These are phyloP conservation scores for Araneus ventricosus DNA, from an alignment of 1,140 invertebrate species.

Conservation along the genomic window DNA sequence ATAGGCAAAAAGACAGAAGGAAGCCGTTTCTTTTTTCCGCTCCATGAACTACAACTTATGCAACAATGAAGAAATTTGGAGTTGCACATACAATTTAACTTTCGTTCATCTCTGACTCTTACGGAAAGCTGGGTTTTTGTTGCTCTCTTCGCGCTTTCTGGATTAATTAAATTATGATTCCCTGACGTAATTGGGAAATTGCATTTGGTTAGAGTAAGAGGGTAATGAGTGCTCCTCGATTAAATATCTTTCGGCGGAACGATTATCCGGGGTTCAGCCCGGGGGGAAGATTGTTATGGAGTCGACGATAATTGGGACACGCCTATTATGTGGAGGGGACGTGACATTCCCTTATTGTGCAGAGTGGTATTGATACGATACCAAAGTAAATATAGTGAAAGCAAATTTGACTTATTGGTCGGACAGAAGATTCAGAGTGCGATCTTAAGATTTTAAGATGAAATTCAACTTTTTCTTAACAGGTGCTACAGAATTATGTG, in stretches of 20 bases:
- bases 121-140: background rate
- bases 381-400: too few species aligned
- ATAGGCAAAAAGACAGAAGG: background rate
- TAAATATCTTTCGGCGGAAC: slow-evolving; percentile 9
- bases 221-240: background rate
- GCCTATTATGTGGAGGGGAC: too few species aligned
- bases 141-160: background rate
- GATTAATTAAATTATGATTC: slow-evolving; percentile 10
- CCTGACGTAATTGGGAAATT: background rate
- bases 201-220: slow-evolving; percentile 6
- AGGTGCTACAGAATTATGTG: too few species aligned
- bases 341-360: too few species aligned
- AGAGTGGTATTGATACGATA: too few species aligned
- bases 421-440: too few species aligned
- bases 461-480: too few species aligned
- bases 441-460: too few species aligned
- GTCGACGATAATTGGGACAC: background rate
- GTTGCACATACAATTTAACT: background rate
- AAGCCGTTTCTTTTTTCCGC: background rate
- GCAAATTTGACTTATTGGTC: too few species aligned
- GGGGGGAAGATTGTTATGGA: background rate
- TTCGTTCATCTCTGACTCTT: background rate
- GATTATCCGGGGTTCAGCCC: background rate
- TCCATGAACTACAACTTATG: background rate
- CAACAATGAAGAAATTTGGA: background rate